These are phyloP conservation scores for Himantopus leucocephalus DNA, from an alignment of 2,113 vertebrate genomes.

Conservation along the genomic window DNA sequence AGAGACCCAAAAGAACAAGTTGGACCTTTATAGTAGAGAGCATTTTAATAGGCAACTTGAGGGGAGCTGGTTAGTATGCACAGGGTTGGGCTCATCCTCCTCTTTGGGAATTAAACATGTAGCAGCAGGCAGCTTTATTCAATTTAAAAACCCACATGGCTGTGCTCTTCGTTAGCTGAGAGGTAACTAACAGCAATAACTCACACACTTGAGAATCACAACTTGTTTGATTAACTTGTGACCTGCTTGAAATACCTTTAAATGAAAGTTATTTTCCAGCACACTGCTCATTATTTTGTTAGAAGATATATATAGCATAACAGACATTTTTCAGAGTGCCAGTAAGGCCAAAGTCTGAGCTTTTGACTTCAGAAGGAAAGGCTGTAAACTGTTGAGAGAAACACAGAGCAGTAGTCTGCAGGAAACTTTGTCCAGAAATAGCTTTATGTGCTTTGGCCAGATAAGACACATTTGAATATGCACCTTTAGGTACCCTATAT, in stretches of 20 bases:
- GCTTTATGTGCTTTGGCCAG: neutral
- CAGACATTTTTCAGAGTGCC: neutral
- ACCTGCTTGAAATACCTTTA: neutral
- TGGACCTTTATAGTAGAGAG: neutral
- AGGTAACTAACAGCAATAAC: neutral
- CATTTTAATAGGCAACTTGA: neutral
- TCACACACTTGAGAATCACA: neutral
- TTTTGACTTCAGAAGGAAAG: conserved; percentile 28
- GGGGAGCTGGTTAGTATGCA: neutral
- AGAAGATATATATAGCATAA: neutral
- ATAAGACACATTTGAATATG: neutral
- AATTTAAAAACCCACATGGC: neutral
- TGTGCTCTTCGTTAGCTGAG: neutral
- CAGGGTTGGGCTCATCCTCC: neutral
- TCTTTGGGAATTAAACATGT: neutral
- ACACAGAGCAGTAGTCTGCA: neutral
- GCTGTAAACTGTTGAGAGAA: neutral
- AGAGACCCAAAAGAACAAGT: neutral
- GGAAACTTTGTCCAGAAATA: conserved; percentile 14
- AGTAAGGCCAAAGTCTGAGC: neutral
- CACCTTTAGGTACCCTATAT: neutral
- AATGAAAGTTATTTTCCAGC: neutral
- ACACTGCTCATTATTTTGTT: neutral
- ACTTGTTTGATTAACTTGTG: neutral
- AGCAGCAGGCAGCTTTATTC: neutral